Evolutionary conservation across 2,797 vertebrate species (phyloP).

Genomic region (Muraenolepis orangiensis): DNA sequence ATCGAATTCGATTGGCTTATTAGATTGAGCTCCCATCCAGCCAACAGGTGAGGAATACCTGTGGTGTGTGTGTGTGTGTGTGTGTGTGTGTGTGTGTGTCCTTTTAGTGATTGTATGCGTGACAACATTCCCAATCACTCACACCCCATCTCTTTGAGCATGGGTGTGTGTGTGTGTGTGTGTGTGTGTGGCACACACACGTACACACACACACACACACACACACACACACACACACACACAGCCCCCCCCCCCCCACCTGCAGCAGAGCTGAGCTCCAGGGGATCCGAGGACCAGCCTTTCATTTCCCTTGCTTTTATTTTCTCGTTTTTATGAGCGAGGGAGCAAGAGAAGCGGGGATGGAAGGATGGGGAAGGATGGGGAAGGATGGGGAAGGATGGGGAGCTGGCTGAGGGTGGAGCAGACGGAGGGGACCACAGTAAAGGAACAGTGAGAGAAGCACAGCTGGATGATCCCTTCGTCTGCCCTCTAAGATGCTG

Average conservation of each 20-base stretch:
- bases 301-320: conserved; percentile 51
- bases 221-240: conserved; percentile 7
- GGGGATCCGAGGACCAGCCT: conserved; percentile 46
- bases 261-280: conserved; percentile 21
- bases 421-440: conserved; percentile 25
- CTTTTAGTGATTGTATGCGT: background rate
- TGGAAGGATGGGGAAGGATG: background rate
- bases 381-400: background rate
- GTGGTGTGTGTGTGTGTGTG: background rate
- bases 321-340: conserved; percentile 46
- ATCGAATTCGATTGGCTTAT: conserved; percentile 36
- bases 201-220: conserved; percentile 11
- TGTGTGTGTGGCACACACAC: conserved; percentile 2
- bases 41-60: conserved; percentile 23
- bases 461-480: conserved; percentile 41
- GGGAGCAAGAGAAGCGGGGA: conserved; percentile 14
- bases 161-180: background rate
- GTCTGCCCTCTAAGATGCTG: conserved; percentile 38
- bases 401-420: background rate
- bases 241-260: conserved; percentile 5
- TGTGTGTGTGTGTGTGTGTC: background rate
- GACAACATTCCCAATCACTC: background rate
- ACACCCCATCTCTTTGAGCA: background rate
- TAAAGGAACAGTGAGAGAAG: conserved; percentile 8
- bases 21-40: conserved; percentile 25